Percentiles rank a stretch among this genome's conserved stretches.
These are phyloP conservation scores for Sarcoramphus papa DNA, from an alignment of 2,797 vertebrate genomes.

Conservation along the genomic window DNA sequence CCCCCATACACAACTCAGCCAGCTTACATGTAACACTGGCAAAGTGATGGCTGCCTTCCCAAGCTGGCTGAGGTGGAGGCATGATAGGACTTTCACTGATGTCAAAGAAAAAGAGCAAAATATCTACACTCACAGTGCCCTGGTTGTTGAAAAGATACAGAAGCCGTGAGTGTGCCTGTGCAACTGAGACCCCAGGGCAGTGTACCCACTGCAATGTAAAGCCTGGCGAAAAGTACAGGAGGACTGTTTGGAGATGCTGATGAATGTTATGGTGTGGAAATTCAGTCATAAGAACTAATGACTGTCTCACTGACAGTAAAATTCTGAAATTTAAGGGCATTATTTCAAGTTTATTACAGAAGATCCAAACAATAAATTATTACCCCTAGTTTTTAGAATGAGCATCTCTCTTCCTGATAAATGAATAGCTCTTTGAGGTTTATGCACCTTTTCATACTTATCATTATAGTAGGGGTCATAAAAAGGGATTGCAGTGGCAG, in stretches of 20 bases:
- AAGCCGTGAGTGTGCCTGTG: background rate
- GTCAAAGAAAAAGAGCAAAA: background rate
- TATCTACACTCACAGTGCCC: background rate
- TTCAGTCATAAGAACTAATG: conserved; percentile 68
- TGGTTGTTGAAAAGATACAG: background rate
- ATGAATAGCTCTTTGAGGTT: conserved; percentile 60
- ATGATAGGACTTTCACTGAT: background rate
- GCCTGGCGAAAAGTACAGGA: background rate
- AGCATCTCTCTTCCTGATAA: conserved; percentile 54
- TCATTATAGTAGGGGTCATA: conserved; percentile 33
- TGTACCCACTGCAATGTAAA: background rate
- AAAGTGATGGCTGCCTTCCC: background rate
- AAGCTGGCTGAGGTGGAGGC: background rate
- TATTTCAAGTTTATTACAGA: conserved; percentile 67
- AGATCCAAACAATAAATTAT: conserved; percentile 65
- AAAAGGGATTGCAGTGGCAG: conserved; percentile 42
- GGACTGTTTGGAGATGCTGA: conserved; percentile 26
- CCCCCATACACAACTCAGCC: background rate
- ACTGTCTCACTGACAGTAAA: conserved; percentile 64
- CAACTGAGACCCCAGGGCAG: background rate
- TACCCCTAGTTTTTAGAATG: conserved; percentile 40
- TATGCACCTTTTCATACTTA: conserved; percentile 64
- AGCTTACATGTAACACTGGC: background rate
- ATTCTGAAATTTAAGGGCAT: conserved; percentile 65
- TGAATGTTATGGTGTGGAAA: conserved; percentile 56